Conservation (phyloP, 1,140 invertebrate species). For the Eubasilissa regina region DNA sequence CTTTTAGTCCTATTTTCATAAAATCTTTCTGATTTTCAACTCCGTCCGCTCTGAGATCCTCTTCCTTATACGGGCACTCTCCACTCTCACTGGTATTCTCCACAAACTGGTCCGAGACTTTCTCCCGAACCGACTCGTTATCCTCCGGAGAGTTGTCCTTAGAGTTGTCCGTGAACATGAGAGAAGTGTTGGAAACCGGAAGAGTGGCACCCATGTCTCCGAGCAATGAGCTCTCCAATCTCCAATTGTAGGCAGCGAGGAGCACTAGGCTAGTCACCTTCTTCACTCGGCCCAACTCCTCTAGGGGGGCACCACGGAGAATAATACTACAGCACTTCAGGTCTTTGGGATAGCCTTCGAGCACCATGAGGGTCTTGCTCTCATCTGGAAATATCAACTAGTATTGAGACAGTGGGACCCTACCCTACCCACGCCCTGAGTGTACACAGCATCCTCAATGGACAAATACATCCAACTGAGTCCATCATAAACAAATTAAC, state of each 20-base stretch:
- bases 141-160: slow-evolving; percentile 59
- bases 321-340: slow-evolving; percentile 92
- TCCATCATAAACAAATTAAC: too few species aligned
- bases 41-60: too few species aligned
- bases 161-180: slow-evolving; percentile 67
- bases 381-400: slow-evolving; percentile 67
- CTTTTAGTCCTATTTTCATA: not conserved
- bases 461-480: too few species aligned
- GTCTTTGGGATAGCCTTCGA: slow-evolving; percentile 90
- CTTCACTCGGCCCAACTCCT: slow-evolving; percentile 89
- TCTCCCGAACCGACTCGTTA: not conserved
- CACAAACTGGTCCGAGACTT: too few species aligned
- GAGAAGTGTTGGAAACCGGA: slow-evolving; percentile 67
- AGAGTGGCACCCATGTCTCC: slow-evolving; percentile 86
- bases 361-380: slow-evolving; percentile 92
- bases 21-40: not conserved
- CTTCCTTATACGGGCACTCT: too few species aligned
- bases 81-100: too few species aligned
- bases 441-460: too few species aligned
- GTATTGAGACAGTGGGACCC: too few species aligned
- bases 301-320: slow-evolving; percentile 83
- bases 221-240: slow-evolving; percentile 92
- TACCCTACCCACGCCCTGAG: too few species aligned
- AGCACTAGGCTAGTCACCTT: slow-evolving; percentile 86
- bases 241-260: slow-evolving; percentile 92